Evolutionary conservation across 2,797 vertebrate genomes (phyloP).

Genomic region (Gambelia wislizenii): DNA sequence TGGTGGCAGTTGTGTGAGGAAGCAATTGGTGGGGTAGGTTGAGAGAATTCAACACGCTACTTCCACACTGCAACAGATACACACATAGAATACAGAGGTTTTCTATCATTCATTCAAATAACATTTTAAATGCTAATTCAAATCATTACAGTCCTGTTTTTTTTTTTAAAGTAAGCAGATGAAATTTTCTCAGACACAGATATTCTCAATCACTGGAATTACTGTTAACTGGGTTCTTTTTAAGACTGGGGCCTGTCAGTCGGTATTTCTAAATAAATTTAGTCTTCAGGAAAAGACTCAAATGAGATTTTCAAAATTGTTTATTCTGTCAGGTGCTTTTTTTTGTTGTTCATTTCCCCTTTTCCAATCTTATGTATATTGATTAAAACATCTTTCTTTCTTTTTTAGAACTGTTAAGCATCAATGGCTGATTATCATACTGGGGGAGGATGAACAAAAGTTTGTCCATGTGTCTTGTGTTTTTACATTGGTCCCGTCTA

Average conservation of each 20-base stretch:
- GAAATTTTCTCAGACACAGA: neutral
- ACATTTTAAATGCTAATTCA: neutral
- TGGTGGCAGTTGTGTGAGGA: neutral
- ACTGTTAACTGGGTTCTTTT: neutral
- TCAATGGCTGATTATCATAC: too few relatives aligned
- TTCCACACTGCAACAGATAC: neutral
- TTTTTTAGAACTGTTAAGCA: too few relatives aligned
- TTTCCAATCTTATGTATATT: too few relatives aligned
- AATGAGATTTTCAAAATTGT: neutral
- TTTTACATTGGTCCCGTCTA: too few relatives aligned
- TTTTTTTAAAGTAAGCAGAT: neutral
- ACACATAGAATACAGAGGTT: neutral
- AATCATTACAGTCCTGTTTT: neutral
- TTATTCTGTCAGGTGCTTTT: neutral
- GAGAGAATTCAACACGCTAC: neutral
- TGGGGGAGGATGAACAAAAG: too few relatives aligned
- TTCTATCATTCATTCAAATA: neutral
- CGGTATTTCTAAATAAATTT: conserved; percentile 34
- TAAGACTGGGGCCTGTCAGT: neutral
- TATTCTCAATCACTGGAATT: neutral
- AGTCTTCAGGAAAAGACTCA: neutral
- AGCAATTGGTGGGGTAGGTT: neutral
- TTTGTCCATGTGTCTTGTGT: too few relatives aligned
- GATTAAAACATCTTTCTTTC: too few relatives aligned
- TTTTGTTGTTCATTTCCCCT: neutral